Percentiles rank a stretch among this genome's conserved stretches.
These are phyloP conservation scores for Philaethria dido DNA, from an alignment of 2,888 invertebrate genomes.

Conservation along the genomic window DNA sequence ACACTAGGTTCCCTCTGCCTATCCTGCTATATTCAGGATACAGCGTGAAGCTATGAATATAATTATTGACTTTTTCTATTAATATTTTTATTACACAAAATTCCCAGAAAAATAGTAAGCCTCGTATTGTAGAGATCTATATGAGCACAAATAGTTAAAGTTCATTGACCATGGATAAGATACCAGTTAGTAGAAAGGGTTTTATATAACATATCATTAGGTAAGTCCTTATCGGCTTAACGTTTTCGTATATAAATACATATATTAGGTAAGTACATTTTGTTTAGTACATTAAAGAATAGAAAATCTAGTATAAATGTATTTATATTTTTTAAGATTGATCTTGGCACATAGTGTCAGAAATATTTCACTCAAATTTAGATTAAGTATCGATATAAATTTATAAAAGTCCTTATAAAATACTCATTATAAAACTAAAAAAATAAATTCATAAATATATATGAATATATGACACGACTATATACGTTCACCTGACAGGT, in stretches of 20 bases:
- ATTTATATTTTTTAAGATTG: too few relatives aligned
- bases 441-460: neutral
- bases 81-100: too few relatives aligned
- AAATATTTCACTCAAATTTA: too few relatives aligned
- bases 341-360: too few relatives aligned
- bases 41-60: too few relatives aligned
- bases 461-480: neutral
- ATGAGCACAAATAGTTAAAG: slow-evolving; percentile 9
- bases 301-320: neutral
- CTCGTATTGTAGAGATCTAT: neutral
- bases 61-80: too few relatives aligned
- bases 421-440: neutral
- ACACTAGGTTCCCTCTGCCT: too few relatives aligned
- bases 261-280: neutral
- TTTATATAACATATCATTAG: slow-evolving; percentile 29
- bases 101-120: too few relatives aligned
- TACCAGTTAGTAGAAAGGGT: slow-evolving; percentile 26
- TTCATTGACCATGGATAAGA: slow-evolving; percentile 29
- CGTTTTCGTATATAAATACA: neutral
- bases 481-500: slow-evolving; percentile 27
- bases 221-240: slow-evolving; percentile 10
- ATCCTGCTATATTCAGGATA: too few relatives aligned
- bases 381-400: too few relatives aligned
- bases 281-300: neutral
- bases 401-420: neutral